A percentile compares a stretch with the other conserved stretches of the same genome.
These are phyloP conservation scores for Caenorhabditis sp. DNA, from an alignment of 2,888 invertebrate genomes.

Conservation along the genomic window DNA sequence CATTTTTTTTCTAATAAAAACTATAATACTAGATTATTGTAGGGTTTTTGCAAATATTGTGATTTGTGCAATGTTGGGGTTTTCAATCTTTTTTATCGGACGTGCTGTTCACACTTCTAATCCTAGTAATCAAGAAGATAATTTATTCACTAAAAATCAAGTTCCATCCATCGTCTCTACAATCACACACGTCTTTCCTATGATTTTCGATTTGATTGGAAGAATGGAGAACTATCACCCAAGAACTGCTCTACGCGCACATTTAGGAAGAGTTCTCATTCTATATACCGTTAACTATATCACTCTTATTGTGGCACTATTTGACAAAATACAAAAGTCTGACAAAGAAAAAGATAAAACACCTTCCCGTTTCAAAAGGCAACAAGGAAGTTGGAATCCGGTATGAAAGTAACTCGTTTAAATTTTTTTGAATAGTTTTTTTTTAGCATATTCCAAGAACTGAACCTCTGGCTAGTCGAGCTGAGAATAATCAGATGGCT, in stretches of 20 bases:
- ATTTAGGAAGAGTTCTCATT: slow-evolving; percentile 92
- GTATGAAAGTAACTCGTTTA: slow-evolving; percentile 20
- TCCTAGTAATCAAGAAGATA: slow-evolving; percentile 62
- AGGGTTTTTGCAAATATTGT: slow-evolving; percentile 55
- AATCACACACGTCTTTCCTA: slow-evolving; percentile 87
- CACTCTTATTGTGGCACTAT: slow-evolving; percentile 87
- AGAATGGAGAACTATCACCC: slow-evolving; percentile 92
- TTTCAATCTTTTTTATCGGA: slow-evolving; percentile 68
- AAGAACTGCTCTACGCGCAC: slow-evolving; percentile 85
- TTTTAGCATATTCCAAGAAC: slow-evolving; percentile 48
- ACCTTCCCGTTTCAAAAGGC: slow-evolving; percentile 18
- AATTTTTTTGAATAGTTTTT: not conserved
- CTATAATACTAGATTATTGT: too few species aligned
- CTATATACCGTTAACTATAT: slow-evolving; percentile 92
- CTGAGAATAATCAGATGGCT: slow-evolving; percentile 54
- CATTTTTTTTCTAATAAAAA: not conserved
- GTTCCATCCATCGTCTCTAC: slow-evolving; percentile 87
- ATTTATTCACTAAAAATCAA: slow-evolving; percentile 67
- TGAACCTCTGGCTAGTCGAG: slow-evolving; percentile 52
- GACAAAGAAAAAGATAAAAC: too few species aligned
- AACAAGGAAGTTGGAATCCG: slow-evolving; percentile 54
- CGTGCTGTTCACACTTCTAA: slow-evolving; percentile 65
- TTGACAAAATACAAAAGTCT: slow-evolving; percentile 80
- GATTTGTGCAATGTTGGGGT: slow-evolving; percentile 67
- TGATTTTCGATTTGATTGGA: slow-evolving; percentile 83